Evolutionary conservation across 1,140 invertebrate species (phyloP).

Genomic region (Philotrypesis tridentata): DNA sequence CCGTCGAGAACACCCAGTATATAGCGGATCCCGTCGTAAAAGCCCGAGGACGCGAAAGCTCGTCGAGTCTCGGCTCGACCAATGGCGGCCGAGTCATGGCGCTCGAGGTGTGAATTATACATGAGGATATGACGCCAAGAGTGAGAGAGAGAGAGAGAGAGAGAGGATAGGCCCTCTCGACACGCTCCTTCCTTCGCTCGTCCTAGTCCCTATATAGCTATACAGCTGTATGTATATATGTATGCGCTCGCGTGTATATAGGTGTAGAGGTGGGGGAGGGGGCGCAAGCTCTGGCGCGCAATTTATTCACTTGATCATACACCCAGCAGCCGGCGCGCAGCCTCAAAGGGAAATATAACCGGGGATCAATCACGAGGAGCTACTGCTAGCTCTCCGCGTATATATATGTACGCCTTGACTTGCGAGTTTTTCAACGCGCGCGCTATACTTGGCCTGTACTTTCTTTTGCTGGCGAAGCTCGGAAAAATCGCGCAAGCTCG

Average conservation of each 20-base stretch:
- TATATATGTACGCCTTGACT: conserved; percentile 60
- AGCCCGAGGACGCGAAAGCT: conserved; percentile 37
- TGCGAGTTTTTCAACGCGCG: conserved; percentile 1
- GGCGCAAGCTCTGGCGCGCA: conserved; percentile 21
- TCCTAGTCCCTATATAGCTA: too few species aligned
- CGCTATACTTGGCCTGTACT: conserved; percentile 42
- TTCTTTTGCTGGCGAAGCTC: neutral
- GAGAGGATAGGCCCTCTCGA: conserved; percentile 9
- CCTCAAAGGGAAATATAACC: conserved; percentile 8
- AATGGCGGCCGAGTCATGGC: conserved; percentile 70
- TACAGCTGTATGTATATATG: neutral
- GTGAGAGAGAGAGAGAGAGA: neutral
- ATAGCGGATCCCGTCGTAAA: conserved; percentile 58
- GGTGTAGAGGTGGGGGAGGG: neutral
- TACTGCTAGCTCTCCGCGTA: conserved; percentile 49
- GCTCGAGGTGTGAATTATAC: conserved; percentile 74
- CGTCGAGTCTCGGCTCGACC: conserved; percentile 61
- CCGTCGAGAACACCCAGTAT: neutral
- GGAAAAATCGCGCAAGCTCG: neutral
- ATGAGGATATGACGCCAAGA: conserved; percentile 67
- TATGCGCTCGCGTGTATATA: too few species aligned
- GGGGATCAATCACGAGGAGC: conserved; percentile 28
- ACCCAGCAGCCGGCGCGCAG: conserved; percentile 37
- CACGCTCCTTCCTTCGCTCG: conserved; percentile 11
- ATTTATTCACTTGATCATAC: conserved; percentile 52